Conservation (phyloP, 2,888 invertebrate genomes). For the Mythimna loreyi region DNA sequence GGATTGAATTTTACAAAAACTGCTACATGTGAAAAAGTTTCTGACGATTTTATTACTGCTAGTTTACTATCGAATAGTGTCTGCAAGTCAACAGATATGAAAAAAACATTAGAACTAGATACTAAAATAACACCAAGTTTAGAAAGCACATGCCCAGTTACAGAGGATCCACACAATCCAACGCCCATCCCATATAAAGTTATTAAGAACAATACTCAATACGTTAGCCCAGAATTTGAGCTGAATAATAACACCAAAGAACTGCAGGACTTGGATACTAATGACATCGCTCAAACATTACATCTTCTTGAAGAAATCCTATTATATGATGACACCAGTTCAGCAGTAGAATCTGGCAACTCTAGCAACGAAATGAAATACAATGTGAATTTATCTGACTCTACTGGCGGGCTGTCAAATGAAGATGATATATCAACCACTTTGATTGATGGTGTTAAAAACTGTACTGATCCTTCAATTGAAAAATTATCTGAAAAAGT, state of each 20-base stretch:
- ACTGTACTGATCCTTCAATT: neutral
- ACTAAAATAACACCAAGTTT: neutral
- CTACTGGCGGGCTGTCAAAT: neutral
- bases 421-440: neutral
- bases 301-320: conserved; percentile 28
- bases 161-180: conserved; percentile 7
- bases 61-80: conserved; percentile 25
- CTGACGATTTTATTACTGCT: conserved; percentile 43
- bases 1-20: conserved; percentile 48
- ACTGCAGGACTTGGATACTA: conserved; percentile 7
- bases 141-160: conserved; percentile 15
- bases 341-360: neutral
- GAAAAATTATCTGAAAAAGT: neutral
- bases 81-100: neutral
- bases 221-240: neutral
- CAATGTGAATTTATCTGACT: neutral
- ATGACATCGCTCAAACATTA: conserved; percentile 13
- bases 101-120: conserved; percentile 3
- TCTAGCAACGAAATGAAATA: neutral
- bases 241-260: conserved; percentile 24
- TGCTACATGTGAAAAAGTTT: conserved; percentile 38
- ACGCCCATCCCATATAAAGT: conserved; percentile 23
- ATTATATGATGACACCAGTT: neutral
- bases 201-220: conserved; percentile 11
- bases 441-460: neutral